phyloP scores from a whole-genome alignment of 1,140 invertebrate genomes.

The Magallana angulata region DNA sequence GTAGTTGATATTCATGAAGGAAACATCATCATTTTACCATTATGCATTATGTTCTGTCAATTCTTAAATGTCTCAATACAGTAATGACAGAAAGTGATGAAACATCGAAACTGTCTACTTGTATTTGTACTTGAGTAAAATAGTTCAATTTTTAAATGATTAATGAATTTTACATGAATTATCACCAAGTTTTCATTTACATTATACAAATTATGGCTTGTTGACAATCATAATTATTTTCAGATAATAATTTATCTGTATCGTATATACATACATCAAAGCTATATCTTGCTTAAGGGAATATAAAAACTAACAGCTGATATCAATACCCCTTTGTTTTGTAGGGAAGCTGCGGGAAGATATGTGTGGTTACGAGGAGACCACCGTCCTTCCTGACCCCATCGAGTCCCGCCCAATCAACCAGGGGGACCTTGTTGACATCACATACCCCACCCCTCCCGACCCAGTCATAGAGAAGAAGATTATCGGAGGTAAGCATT shows the following conservation, averaged over 20 bases:
- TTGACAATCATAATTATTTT: no score
- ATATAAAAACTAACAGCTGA: neutral
- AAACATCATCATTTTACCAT: no score
- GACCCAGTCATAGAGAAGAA: slow-evolving; percentile 48
- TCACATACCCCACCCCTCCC: slow-evolving; percentile 65
- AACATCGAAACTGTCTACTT: no score
- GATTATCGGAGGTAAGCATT: slow-evolving; percentile 51
- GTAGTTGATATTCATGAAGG: no score
- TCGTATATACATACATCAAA: neutral
- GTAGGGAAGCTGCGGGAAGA: slow-evolving; percentile 71
- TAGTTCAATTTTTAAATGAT: no score
- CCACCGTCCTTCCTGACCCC: slow-evolving; percentile 73
- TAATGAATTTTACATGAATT: no score
- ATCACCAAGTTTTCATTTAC: no score
- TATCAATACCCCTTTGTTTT: neutral
- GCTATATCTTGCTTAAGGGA: neutral
- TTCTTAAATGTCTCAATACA: no score
- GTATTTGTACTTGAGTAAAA: no score
- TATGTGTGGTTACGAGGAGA: slow-evolving; percentile 78
- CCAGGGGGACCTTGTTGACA: slow-evolving; percentile 67
- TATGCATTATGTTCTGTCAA: no score
- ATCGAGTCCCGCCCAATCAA: slow-evolving; percentile 70
- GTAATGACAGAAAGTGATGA: no score
- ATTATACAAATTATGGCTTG: no score
- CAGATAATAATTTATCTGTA: neutral